Percentiles rank a stretch among this genome's conserved stretches.
phyloP scores from a whole-genome alignment of 2,797 vertebrate genomes.

The Hybognathus amarus region DNA sequence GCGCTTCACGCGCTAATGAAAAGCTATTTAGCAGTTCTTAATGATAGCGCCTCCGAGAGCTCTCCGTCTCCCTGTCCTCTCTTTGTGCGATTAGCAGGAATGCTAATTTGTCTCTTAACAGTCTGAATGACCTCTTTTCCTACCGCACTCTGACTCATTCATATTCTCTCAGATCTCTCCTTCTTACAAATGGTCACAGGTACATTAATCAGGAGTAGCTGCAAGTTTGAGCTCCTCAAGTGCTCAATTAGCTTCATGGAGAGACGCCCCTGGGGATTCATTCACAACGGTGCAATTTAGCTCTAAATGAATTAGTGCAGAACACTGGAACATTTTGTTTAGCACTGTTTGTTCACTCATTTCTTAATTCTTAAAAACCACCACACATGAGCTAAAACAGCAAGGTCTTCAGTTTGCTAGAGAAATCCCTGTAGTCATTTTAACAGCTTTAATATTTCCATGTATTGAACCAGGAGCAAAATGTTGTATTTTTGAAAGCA shows the following conservation, averaged over 20 bases:
- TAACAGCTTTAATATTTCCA: not conserved
- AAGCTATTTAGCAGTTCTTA: constrained; percentile 60
- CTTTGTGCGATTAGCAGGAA: constrained; percentile 66
- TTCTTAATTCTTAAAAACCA: constrained; percentile 35
- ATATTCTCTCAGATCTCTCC: constrained; percentile 61
- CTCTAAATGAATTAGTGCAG: constrained; percentile 39
- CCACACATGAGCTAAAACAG: not conserved
- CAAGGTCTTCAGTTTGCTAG: not conserved
- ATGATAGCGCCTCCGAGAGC: constrained; percentile 68
- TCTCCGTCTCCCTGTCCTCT: constrained; percentile 57
- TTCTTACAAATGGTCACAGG: constrained; percentile 62
- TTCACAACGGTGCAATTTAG: constrained; percentile 46
- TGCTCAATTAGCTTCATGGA: constrained; percentile 56
- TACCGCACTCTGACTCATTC: constrained; percentile 48
- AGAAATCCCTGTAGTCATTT: not conserved
- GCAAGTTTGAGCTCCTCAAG: constrained; percentile 60
- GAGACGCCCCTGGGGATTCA: constrained; percentile 39
- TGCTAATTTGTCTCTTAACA: constrained; percentile 72
- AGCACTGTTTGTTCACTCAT: constrained; percentile 25
- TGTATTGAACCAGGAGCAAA: constrained; percentile 10
- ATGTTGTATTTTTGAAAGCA: not conserved
- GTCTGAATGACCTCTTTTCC: constrained; percentile 63
- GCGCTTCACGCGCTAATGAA: constrained; percentile 56
- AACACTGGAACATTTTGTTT: constrained; percentile 47
- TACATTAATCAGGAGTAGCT: constrained; percentile 62